These are phyloP conservation scores for Limenitis camilla DNA, from an alignment of 2,888 invertebrate species.

Conservation along the genomic window DNA sequence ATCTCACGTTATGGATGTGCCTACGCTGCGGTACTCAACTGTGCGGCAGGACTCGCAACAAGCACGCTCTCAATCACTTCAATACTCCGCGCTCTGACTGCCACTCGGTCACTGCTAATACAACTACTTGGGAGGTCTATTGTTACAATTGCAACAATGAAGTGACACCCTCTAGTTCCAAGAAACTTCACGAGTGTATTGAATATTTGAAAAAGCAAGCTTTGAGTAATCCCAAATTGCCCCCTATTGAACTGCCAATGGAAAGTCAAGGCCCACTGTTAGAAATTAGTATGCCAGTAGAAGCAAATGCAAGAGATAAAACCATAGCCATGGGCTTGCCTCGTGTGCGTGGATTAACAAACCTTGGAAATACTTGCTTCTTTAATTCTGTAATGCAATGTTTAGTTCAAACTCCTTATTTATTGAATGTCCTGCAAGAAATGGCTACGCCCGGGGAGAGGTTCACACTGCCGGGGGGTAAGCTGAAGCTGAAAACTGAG, in stretches of 20 bases:
- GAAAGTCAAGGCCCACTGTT: constrained; percentile 24
- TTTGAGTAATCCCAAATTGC: constrained; percentile 43
- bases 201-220: constrained; percentile 80
- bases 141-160: constrained; percentile 86
- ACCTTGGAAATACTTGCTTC: constrained; percentile 97
- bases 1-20: constrained; percentile 82
- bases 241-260: constrained; percentile 45
- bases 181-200: constrained; percentile 82
- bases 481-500: constrained; percentile 65
- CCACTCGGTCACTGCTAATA: constrained; percentile 83
- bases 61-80: constrained; percentile 84
- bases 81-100: constrained; percentile 83
- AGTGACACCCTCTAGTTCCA: constrained; percentile 75
- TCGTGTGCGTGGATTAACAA: constrained; percentile 85
- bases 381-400: constrained; percentile 98
- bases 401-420: constrained; percentile 88
- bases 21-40: constrained; percentile 85
- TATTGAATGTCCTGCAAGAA: constrained; percentile 81
- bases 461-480: constrained; percentile 83
- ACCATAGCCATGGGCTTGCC: constrained; percentile 53
- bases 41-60: constrained; percentile 80
- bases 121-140: constrained; percentile 81
- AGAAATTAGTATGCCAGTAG: constrained; percentile 38
- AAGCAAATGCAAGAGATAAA: constrained; percentile 46
- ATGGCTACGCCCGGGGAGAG: constrained; percentile 79